These are phyloP conservation scores for Malacosoma neustria DNA, from an alignment of 2,888 invertebrate species.

Conservation along the genomic window DNA sequence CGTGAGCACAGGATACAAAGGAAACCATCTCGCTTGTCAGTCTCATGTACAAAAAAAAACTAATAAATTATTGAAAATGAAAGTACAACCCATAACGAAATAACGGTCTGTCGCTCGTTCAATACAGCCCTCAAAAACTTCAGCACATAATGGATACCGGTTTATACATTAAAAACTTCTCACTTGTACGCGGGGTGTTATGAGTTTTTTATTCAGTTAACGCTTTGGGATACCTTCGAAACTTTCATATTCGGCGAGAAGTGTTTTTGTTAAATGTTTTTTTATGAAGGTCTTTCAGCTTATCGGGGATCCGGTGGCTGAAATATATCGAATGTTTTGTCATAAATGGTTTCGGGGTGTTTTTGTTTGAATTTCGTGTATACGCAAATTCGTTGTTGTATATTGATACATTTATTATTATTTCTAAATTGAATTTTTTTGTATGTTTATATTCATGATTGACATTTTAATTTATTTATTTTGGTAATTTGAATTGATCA, in stretches of 20 bases:
- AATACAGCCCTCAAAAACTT: slow-evolving; percentile 10
- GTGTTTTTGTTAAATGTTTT: neutral
- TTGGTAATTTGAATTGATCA: no score
- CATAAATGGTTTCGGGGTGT: neutral
- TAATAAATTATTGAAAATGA: no score
- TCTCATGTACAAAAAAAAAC: no score
- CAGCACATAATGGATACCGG: slow-evolving; percentile 22
- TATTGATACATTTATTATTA: neutral
- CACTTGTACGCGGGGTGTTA: slow-evolving; percentile 10
- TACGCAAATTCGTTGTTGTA: neutral
- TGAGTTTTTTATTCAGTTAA: slow-evolving; percentile 20
- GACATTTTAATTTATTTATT: no score
- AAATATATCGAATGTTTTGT: neutral
- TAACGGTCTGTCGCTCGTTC: neutral
- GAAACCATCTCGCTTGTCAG: no score
- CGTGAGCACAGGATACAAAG: no score
- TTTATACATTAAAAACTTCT: slow-evolving; percentile 19
- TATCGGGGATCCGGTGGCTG: neutral
- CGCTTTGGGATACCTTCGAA: slow-evolving; percentile 13
- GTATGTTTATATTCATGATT: no score
- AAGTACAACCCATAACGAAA: neutral
- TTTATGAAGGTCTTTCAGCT: neutral
- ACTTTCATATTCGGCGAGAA: slow-evolving; percentile 3
- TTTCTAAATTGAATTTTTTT: no score
- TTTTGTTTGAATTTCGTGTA: neutral